These are phyloP conservation scores for Rotaria sp. DNA, from an alignment of 2,888 invertebrate species.

Conservation along the genomic window DNA sequence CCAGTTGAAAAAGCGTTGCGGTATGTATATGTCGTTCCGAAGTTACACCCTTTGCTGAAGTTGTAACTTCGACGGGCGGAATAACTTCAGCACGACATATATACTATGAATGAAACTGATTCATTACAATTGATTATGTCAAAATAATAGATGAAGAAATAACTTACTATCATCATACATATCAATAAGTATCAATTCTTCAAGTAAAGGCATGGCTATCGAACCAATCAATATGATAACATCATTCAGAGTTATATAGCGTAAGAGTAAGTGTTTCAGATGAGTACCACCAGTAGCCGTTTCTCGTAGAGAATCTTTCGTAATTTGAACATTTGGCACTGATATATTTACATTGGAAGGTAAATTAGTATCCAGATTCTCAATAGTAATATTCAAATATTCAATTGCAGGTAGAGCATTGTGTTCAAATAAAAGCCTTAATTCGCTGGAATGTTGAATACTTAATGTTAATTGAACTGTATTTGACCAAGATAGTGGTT, in stretches of 20 bases:
- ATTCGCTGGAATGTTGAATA: not conserved
- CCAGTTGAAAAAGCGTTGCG: not conserved
- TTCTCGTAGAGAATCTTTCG: not conserved
- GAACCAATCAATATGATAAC: not conserved
- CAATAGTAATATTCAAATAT: not conserved
- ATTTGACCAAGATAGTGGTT: not conserved
- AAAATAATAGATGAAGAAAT: not conserved
- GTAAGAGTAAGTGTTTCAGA: not conserved
- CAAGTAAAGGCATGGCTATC: not conserved
- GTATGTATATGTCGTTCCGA: no score
- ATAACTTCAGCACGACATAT: no score
- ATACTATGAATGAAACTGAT: no score
- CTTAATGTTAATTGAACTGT: no score
- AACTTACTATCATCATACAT: conserved; percentile 5
- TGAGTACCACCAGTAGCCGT: not conserved
- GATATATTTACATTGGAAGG: not conserved
- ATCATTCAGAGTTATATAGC: not conserved
- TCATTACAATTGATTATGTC: no score
- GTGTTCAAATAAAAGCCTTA: not conserved
- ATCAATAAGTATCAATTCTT: not conserved
- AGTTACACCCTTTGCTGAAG: no score
- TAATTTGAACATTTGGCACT: not conserved
- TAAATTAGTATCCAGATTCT: not conserved
- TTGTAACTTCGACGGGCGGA: no score
- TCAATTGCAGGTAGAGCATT: not conserved